Evolutionary conservation across 2,113 vertebrate genomes (phyloP), one percentile per base, ranked within the genome.

Genomic region (Carlito syrichta): DNA sequence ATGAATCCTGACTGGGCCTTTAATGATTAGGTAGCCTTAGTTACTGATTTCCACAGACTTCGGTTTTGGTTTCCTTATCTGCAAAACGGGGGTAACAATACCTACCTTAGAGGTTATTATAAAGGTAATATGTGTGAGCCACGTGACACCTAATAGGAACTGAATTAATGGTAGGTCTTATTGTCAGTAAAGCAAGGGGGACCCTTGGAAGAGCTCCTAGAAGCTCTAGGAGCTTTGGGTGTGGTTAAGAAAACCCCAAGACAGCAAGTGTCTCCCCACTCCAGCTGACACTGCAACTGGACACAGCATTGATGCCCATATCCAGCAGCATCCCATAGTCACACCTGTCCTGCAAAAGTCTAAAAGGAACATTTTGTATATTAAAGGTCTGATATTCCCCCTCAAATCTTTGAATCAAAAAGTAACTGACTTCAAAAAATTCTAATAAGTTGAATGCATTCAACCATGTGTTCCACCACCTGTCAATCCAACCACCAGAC

Each of bases 81-180:
- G 86, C 2, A 52, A 48, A 52, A 60, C 35, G 58, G 38, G 71
- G 7, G 6, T 45, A 45, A 62, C 23, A 4, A 32, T 2, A 0
- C 30, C 50, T 6, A 2, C 8, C 38, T 63, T 45, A 10, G 23
- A 48, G 66, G 43, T 45, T 45, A 38, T 6, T 2, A 3, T 17
- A 58, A 68, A 38, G 27, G 14, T n/a, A 32, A 58, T 8, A 2
- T 25, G 2, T 2, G 3, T 25, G 63, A 20, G 25, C 56, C 86
- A 50, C 0, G 2, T 0, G 25, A 19, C 48, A 27, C 13, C 38
- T 0, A 8, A 10, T 5, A 50, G 77, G 56, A 50, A n/a, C 11
- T 9, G 73, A n/a, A 30, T 27, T 8, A 23, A 7, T 10, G n/a
- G 86, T 1, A 2, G 54, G 68, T 32, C 45, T 63, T 2, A 52